These are phyloP conservation scores for Hypselothyrea guttata DNA, from an alignment of 2,888 invertebrate genomes.

Conservation along the genomic window DNA sequence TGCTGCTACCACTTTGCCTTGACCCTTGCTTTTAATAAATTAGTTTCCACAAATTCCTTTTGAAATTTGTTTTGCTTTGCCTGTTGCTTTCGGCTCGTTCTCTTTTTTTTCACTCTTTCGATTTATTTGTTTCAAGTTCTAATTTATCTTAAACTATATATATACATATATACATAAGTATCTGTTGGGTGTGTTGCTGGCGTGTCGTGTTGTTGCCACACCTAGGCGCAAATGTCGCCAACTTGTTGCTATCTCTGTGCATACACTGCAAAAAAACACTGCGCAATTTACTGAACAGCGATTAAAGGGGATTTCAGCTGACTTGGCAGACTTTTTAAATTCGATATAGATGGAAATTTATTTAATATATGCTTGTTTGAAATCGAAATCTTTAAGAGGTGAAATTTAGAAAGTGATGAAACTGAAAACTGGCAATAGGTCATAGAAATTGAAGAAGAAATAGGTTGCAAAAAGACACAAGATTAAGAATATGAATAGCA, in stretches of 20 bases:
- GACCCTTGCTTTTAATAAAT: slow-evolving; percentile 45
- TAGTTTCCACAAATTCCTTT: slow-evolving; percentile 46
- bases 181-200: slow-evolving; percentile 35
- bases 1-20: slow-evolving; percentile 9
- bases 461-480: too few relatives aligned
- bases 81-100: slow-evolving; percentile 6
- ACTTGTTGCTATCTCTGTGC: neutral
- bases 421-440: too few relatives aligned
- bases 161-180: slow-evolving; percentile 16
- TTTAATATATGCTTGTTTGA: too few relatives aligned
- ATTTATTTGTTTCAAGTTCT: slow-evolving; percentile 75
- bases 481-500: too few relatives aligned
- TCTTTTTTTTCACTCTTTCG: slow-evolving; percentile 37
- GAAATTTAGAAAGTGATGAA: too few relatives aligned
- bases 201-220: slow-evolving; percentile 37
- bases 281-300: too few relatives aligned
- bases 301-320: too few relatives aligned
- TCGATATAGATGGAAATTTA: too few relatives aligned
- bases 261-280: neutral
- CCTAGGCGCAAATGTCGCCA: neutral
- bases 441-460: too few relatives aligned
- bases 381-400: too few relatives aligned
- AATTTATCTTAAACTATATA: slow-evolving; percentile 57
- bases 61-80: slow-evolving; percentile 29
- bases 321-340: too few relatives aligned